Percentiles rank a stretch among this genome's conserved stretches.
Conservation (phyloP, 2,113 vertebrate species). For the Thunnus maccoyii region DNA sequence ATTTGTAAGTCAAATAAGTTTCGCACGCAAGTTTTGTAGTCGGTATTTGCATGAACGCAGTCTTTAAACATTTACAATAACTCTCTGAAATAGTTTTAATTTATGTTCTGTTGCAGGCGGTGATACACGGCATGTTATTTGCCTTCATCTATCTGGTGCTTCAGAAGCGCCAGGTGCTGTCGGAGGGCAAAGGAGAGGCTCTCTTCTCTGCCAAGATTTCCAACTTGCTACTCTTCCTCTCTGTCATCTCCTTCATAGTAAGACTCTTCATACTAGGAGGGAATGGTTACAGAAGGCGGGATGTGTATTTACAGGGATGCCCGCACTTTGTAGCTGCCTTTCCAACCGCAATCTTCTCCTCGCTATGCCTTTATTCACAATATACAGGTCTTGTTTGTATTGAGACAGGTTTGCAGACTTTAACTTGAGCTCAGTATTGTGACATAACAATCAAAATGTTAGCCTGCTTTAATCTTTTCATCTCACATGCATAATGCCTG, state of each 20-base stretch:
- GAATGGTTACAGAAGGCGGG: neutral
- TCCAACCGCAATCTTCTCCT: neutral
- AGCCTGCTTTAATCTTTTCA: neutral
- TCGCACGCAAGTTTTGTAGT: neutral
- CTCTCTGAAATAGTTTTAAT: no score
- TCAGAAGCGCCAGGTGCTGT: slow-evolving; percentile 92
- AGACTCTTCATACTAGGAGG: slow-evolving; percentile 51
- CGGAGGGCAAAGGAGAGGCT: slow-evolving; percentile 93
- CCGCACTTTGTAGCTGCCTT: neutral
- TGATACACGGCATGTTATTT: slow-evolving; percentile 96
- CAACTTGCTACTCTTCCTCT: slow-evolving; percentile 92
- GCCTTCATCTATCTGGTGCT: slow-evolving; percentile 95
- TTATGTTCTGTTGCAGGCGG: slow-evolving; percentile 84
- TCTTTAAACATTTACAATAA: no score
- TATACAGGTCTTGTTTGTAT: neutral
- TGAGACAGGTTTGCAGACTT: neutral
- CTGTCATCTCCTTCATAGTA: slow-evolving; percentile 93
- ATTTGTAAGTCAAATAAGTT: slow-evolving; percentile 88
- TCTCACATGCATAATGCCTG: neutral
- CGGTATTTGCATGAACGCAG: neutral
- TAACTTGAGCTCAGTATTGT: neutral
- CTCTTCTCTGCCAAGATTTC: slow-evolving; percentile 93
- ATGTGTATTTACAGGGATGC: neutral
- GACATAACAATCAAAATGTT: neutral
- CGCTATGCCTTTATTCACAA: neutral